Conservation (phyloP, 2,797 vertebrate species). For the Hippopotamyrus pictus region DNA sequence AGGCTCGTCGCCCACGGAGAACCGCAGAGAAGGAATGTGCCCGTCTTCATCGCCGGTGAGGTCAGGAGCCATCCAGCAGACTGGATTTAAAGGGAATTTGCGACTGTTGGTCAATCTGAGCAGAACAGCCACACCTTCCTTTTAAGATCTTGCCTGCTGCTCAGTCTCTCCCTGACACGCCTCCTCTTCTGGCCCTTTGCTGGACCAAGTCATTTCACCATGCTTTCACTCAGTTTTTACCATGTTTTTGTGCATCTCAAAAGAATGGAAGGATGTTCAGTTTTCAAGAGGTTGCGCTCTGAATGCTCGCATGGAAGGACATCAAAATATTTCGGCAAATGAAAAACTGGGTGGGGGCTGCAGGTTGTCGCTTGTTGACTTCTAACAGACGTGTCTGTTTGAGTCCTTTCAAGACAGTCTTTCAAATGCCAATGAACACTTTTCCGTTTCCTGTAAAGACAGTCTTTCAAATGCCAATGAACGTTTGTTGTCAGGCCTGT, state of each 20-base stretch:
- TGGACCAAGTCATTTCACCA: not conserved
- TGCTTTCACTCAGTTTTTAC: not conserved
- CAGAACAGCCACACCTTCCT: slow-evolving; percentile 79
- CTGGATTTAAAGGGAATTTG: slow-evolving; percentile 82
- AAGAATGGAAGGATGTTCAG: not conserved
- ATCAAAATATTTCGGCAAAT: not conserved
- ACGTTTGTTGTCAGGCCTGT: not conserved
- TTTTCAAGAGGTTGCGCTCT: not conserved
- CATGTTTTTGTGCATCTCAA: not conserved
- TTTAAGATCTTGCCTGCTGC: slow-evolving; percentile 81
- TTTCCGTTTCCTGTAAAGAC: not conserved
- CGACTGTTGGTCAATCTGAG: slow-evolving; percentile 71
- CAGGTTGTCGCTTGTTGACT: not conserved
- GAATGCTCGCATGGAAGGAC: not conserved
- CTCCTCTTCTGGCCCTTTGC: slow-evolving; percentile 13
- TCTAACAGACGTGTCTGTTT: not conserved
- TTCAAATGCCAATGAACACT: slow-evolving; percentile 2
- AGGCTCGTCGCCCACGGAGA: not conserved
- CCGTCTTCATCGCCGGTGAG: not conserved
- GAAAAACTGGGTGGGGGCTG: not conserved
- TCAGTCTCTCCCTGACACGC: slow-evolving; percentile 54
- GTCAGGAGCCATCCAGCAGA: slow-evolving; percentile 62
- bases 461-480: not conserved
- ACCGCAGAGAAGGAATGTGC: not conserved
- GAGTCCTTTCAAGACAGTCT: not conserved